These are phyloP conservation scores for Aphis gossypii DNA, from an alignment of 1,140 invertebrate genomes.

Conservation along the genomic window DNA sequence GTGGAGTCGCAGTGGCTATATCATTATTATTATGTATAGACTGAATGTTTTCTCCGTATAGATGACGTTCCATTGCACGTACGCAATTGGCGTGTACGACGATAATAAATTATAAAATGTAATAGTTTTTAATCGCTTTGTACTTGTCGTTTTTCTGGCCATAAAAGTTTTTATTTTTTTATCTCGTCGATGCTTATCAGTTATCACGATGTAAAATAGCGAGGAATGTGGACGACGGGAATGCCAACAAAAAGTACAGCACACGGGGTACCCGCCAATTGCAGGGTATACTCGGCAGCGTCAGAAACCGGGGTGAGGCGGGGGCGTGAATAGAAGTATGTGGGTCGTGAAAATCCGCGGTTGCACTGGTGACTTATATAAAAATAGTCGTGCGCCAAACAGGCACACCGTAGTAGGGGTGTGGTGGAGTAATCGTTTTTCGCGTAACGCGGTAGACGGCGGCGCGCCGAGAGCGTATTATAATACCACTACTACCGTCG, in stretches of 20 bases:
- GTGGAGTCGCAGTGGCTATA: background rate
- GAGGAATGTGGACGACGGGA: background rate
- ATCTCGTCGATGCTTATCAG: background rate
- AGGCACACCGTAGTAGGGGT: background rate
- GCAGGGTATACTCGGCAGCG: background rate
- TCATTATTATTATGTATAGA: background rate
- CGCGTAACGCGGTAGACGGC: background rate
- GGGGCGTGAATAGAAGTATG: background rate
- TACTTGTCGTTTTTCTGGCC: background rate
- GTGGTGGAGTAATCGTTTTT: background rate
- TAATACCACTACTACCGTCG: background rate
- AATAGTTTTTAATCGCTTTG: background rate
- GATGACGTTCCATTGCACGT: background rate
- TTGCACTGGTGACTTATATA: background rate
- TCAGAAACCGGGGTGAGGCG: background rate
- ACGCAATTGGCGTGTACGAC: background rate
- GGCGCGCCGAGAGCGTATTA: background rate
- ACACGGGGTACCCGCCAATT: background rate
- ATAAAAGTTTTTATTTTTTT: background rate
- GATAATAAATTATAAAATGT: background rate
- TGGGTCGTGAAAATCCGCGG: background rate
- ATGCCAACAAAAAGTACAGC: background rate
- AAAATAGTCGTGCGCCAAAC: background rate
- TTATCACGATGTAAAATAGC: background rate
- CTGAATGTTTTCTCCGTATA: background rate